Percentiles rank a stretch among this genome's conserved stretches.
Evolutionary conservation across 1,140 invertebrate species (phyloP).

Genomic region (Drosophila lini): DNA sequence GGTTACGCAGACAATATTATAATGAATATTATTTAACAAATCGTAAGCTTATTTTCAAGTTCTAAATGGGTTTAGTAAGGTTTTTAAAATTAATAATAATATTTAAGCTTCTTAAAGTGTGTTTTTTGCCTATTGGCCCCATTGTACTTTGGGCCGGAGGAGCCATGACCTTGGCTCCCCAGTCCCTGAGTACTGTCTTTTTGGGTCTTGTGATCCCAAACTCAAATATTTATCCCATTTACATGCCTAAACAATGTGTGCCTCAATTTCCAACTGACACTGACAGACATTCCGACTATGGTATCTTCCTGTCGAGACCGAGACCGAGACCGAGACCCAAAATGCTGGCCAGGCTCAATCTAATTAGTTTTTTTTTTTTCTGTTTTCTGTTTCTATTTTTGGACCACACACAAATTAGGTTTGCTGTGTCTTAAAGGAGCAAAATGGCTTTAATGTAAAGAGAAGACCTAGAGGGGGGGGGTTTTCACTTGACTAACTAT

Average conservation of each 20-base stretch:
- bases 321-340: slow-evolving; percentile 4
- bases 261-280: slow-evolving; percentile 16
- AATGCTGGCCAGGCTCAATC: slow-evolving; percentile 35
- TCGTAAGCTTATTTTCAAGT: rapidly evolving
- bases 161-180: slow-evolving; percentile 17
- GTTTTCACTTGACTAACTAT: slow-evolving; percentile 1
- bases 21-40: neutral
- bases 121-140: neutral
- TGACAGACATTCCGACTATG: slow-evolving; percentile 21
- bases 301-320: slow-evolving; percentile 10
- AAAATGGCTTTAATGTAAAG: neutral
- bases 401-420: slow-evolving; percentile 31
- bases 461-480: neutral
- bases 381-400: slow-evolving; percentile 29
- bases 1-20: neutral
- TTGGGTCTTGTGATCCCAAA: slow-evolving; percentile 24
- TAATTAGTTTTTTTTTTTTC: slow-evolving; percentile 33
- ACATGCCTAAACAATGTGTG: slow-evolving; percentile 35
- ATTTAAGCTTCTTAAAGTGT: neutral
- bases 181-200: slow-evolving; percentile 2
- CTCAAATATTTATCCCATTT: slow-evolving; percentile 54
- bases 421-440: slow-evolving; percentile 25
- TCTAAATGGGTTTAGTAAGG: neutral
- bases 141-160: neutral
- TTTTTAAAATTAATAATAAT: neutral